These are phyloP conservation scores for Eremobia ochroleuca DNA, from an alignment of 2,888 invertebrate species.

Conservation along the genomic window DNA sequence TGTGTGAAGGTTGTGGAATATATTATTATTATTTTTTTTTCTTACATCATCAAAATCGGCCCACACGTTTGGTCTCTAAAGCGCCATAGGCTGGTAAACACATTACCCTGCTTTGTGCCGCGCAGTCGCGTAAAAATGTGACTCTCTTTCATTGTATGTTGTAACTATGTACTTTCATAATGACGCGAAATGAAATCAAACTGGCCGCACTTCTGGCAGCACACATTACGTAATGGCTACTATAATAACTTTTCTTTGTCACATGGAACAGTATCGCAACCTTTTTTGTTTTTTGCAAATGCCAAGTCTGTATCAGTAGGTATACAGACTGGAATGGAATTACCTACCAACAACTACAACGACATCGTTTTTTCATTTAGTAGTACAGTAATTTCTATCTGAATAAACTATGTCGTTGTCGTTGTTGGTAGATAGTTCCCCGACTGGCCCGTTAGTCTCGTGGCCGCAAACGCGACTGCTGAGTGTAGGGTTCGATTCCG, in stretches of 20 bases:
- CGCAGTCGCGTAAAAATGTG: not conserved
- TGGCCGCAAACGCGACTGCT: not conserved
- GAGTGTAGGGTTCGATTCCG: not conserved
- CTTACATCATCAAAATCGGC: not conserved
- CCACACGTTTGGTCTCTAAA: not conserved
- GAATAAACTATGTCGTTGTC: not conserved
- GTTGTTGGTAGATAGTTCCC: not conserved
- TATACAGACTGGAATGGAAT: no score
- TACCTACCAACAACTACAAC: no score
- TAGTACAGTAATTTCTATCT: not conserved
- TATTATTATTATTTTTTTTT: no score
- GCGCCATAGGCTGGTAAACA: not conserved
- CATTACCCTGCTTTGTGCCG: not conserved
- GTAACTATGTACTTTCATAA: constrained; percentile 11
- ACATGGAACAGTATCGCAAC: not conserved
- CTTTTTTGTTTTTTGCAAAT: no score
- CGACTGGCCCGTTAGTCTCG: not conserved
- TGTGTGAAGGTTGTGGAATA: no score
- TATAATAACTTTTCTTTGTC: constrained; percentile 45
- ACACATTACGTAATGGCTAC: constrained; percentile 5
- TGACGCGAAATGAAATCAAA: constrained; percentile 40
- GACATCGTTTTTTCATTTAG: no score
- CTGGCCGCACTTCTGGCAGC: constrained; percentile 9
- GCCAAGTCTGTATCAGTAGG: no score
- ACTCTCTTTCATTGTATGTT: constrained; percentile 21